Base-by-base conservation (phyloP, 2,797 vertebrate genomes). In the Hylomyscus alleni region DNA sequence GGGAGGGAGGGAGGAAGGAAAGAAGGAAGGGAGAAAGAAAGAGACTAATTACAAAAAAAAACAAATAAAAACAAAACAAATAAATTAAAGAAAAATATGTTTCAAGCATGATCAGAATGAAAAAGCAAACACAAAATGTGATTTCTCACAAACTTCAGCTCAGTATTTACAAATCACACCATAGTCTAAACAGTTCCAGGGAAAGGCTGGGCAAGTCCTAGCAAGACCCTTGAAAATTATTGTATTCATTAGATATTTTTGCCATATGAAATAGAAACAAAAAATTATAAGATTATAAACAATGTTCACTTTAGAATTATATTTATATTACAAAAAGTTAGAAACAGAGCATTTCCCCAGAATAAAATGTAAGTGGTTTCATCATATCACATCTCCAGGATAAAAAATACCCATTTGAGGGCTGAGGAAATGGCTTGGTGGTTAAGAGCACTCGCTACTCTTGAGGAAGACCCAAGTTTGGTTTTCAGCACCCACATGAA, bases 311-410 rank as follows among this genome's bases (percentile, higher is more conserved):
- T 72, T 37, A 26, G 44, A 67, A 67, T 34, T 67, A 26, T 58
- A 89, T 77, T 91, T 86, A 9, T 81, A 58, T 85, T 87, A 87
- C 4, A 77, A 72, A 94, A 92, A 89, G 34, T 24, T 95, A 58
- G 19, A 89, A 92, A 56, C 72, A 92, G 20, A 88, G 89, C 93
- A 50, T 50, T 44, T 82, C 50, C 89, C 60, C 3, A 44, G 89
- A 92, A 89, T 37, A 69, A 58, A 81, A 93, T 65, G 50, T 82
- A 37, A 6, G 34, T 58, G 52, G 80, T 60, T 34, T 95, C 69
- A 83, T 93, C 95, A 62, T 60, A 76, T 62, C 54, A n/a, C 31
- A 73, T 62, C 31, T 81, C 19, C 24, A 67, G 6, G 69, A 50
- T 94, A 89, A 92, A 91, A 91, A 93, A 94, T 19, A 13, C 54